Conservation (phyloP, 1,140 invertebrate species). For the Chionoecetes opilio region DNA sequence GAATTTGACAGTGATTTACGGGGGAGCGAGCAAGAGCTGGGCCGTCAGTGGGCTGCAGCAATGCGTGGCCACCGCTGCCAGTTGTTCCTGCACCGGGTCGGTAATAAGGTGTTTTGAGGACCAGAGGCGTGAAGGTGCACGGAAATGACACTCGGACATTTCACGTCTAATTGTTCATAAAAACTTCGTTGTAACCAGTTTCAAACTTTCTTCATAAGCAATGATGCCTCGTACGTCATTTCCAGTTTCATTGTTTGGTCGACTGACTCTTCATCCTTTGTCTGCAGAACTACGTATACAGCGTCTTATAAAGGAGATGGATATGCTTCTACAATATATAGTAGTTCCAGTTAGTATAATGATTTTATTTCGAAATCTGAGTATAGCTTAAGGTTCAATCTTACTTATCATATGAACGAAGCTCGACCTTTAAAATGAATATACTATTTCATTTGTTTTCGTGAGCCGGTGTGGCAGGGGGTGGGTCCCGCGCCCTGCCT, state of each 20-base stretch:
- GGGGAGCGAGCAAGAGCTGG: background rate
- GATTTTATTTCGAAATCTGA: background rate
- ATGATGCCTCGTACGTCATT: background rate
- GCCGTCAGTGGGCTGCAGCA: background rate
- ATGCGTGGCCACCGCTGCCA: background rate
- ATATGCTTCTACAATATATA: background rate
- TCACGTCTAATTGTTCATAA: background rate
- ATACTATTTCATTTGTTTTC: background rate
- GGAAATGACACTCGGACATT: background rate
- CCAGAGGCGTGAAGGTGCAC: background rate
- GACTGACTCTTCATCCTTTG: background rate
- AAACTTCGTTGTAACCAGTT: background rate
- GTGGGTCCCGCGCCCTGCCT: background rate
- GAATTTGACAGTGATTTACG: constrained; percentile 19
- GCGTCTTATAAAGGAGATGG: background rate
- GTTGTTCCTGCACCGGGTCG: background rate
- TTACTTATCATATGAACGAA: background rate
- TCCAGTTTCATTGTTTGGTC: background rate
- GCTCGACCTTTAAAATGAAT: background rate
- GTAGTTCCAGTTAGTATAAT: background rate
- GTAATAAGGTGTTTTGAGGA: background rate
- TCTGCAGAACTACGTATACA: too few relatives aligned
- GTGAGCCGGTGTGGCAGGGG: background rate
- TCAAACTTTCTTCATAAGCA: background rate
- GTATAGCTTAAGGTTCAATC: background rate